Evolutionary conservation across 2,113 vertebrate genomes (phyloP), one percentile per base, ranked within the genome.

Genomic region (Abramis brama): DNA sequence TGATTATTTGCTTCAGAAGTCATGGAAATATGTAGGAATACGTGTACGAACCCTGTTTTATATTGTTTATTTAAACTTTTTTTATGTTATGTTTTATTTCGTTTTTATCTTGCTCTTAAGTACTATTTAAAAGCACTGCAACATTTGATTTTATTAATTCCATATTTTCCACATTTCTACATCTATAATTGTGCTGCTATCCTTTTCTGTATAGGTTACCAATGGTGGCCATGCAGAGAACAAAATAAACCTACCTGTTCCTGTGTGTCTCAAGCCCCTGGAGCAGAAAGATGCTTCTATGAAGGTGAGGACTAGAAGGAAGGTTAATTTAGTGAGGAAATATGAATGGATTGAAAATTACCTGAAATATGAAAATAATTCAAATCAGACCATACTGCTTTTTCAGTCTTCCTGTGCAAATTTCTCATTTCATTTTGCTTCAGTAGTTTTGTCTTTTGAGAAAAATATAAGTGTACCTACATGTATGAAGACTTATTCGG

Each of bases 261-360:
- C 98, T 0, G 97, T 99, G 2, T 99, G 99, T 89, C 95, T 98
- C 89, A 96, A 96, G 60, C 98, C 97, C 2, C 92, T 99, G 73
- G 97, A 99, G 87, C 97, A 98, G 88, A 99, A 97, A 89, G 98
- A 99, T 89, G 95, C 97, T 75, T 97, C 97, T 87, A 97, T 98
- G 97, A 99, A 99, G 97, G 98, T 99, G 77, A 2, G 17, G 13
- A 8, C 23, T 30, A 64, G 77, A 23, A 23, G 12, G 21, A 71
- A 21, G 7, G n/a, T 30, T 30, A 0, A 68, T 47, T 30, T 52
- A 45, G 8, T 66, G 15, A 30, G 23, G 0, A 62, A 75, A 60
- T 21, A 59, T 36, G 2, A 36, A 71, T 36, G 6, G 15, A 19
- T 30, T 73, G 30, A 73, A n/a, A 21, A 23, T 73, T 0, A 75